phyloP scores from a whole-genome alignment of 2,888 invertebrate species.

The Timandra comae region DNA sequence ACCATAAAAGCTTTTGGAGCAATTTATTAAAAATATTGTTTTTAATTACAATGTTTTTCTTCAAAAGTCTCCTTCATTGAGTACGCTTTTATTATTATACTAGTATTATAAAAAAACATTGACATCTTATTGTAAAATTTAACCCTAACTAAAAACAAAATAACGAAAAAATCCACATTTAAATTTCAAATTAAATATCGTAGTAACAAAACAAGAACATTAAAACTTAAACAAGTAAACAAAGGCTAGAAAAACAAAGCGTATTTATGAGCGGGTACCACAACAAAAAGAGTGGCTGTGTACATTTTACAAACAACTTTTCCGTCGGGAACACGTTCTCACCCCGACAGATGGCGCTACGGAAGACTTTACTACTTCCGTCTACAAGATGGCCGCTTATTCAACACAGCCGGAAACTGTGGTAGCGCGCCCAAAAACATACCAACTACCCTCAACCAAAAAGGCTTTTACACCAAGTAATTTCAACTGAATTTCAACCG shows the following conservation, averaged over 20 bases:
- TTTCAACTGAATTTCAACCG: too few relatives aligned
- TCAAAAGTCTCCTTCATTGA: too few relatives aligned
- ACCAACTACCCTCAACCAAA: conserved; percentile 28
- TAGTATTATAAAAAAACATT: too few relatives aligned
- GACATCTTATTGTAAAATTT: too few relatives aligned
- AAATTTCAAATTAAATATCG: too few relatives aligned
- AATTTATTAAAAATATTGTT: too few relatives aligned
- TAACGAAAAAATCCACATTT: too few relatives aligned
- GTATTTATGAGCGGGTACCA: conserved; percentile 16
- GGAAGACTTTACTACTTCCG: conserved; percentile 77
- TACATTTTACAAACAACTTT: conserved; percentile 31
- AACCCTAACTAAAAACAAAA: too few relatives aligned
- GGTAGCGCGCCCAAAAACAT: conserved; percentile 53
- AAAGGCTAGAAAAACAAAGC: conserved; percentile 7
- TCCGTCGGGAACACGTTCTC: conserved; percentile 34
- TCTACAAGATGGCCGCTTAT: conserved; percentile 69
- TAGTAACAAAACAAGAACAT: background rate
- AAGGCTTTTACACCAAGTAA: too few relatives aligned
- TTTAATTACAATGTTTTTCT: too few relatives aligned
- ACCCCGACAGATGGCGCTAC: conserved; percentile 51
- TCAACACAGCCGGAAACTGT: conserved; percentile 64
- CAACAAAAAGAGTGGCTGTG: conserved; percentile 28
- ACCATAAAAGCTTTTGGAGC: too few relatives aligned
- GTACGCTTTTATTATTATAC: too few relatives aligned
- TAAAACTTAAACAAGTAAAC: conserved; percentile 15